A percentile compares a stretch with the other conserved stretches of the same genome.
These are phyloP conservation scores for Panonychus citri DNA, from an alignment of 1,140 invertebrate species.

Conservation along the genomic window DNA sequence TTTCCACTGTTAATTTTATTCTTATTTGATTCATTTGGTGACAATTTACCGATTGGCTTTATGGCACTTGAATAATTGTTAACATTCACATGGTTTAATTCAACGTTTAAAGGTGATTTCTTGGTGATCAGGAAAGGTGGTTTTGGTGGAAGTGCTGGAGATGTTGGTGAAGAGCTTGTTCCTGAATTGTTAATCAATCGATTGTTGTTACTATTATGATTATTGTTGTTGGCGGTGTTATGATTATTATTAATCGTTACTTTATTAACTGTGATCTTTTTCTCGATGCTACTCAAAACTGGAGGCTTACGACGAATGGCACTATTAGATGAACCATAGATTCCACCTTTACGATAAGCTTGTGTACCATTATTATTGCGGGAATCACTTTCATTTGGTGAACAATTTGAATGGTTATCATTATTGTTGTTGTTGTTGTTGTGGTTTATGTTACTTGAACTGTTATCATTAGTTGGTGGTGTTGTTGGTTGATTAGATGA, in stretches of 20 bases:
- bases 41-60: neutral
- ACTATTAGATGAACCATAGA: neutral
- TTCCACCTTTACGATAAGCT: neutral
- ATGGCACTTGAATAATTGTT: neutral
- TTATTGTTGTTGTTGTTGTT: neutral
- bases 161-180: neutral
- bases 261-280: neutral
- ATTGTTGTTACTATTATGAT: neutral
- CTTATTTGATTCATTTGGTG: neutral
- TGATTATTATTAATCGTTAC: neutral
- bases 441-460: neutral
- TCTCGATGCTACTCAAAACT: conserved; percentile 15
- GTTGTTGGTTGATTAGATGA: no score
- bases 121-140: neutral
- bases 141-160: neutral
- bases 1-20: neutral
- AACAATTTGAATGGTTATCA: no score
- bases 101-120: neutral
- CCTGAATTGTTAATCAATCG: neutral
- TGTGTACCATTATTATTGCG: neutral
- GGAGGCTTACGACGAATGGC: conserved; percentile 8
- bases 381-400: neutral
- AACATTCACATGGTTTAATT: neutral
- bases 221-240: neutral
- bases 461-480: neutral